Base-by-base conservation (phyloP, 2,797 vertebrate genomes). In the Emys orbicularis region DNA sequence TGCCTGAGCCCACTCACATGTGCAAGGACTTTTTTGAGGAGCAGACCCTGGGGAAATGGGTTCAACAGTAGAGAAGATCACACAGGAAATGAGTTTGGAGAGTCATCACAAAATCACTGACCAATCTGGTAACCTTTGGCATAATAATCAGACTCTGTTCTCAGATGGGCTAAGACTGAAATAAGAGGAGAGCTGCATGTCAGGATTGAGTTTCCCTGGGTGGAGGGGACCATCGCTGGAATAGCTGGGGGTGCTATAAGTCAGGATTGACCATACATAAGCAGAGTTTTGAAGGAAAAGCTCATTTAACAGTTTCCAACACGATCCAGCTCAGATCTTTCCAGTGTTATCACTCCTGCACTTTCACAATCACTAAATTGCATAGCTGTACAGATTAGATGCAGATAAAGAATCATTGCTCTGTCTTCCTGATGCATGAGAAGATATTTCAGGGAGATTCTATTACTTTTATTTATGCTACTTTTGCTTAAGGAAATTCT, bases 401-500 rank as follows among this genome's bases (percentile, higher is more conserved):
- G 84, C 92, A 96, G 96, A 95, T 31, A 90, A 83, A 16, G 57
- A 90, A 91, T 41, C 86, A 79, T 57, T 95, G 54, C 18, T 94
- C 79, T 80, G 56, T 0, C 2, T 82, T 95, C 90, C 79, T 95
- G 94, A 91, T 57, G 82, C 53, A 83, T 50, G 15, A 90, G 92
- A 95, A 95, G 92, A 84, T 92, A 94, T 96, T 92, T 76, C n/a
- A 84, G 96, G 94, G 11, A 84, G 15, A 4, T 56, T 47, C 27
- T 79, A 44, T 21, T n/a, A 72, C 77, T 61, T 79, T 23, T 34
- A 18, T 44, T 74, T 76, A 83, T 88, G 37, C 7, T 80, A 3
- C 89, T 84, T 94, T 89, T 37, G 41, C 23, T 31, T 68, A 79
- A 65, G 29, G 6, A 74, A 53, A 50, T 44, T 82, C n/a, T 72